Percentiles rank a stretch among this genome's conserved stretches.
Conservation (phyloP, 2,888 invertebrate species). For the Ischnura elegans region DNA sequence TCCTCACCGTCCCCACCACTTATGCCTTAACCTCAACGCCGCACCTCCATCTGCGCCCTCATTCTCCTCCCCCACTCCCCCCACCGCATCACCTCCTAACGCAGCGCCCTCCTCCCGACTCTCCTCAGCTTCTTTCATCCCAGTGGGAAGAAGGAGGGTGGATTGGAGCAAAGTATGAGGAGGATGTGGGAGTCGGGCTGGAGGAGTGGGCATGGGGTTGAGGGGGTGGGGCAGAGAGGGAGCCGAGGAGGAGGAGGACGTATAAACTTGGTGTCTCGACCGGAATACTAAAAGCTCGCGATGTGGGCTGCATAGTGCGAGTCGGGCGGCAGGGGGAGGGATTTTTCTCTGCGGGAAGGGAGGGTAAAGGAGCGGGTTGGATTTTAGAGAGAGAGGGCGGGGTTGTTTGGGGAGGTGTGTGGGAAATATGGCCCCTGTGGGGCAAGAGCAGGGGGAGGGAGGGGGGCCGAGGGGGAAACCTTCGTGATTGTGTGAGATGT, state of each 20-base stretch:
- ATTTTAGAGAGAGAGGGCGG: not conserved
- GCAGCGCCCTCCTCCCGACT: not conserved
- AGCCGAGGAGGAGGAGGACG: not conserved
- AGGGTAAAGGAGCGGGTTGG: not conserved
- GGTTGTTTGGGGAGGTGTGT: not conserved
- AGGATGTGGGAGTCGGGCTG: not conserved
- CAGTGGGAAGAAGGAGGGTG: not conserved
- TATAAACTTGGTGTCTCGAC: conserved; percentile 35
- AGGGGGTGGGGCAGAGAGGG: not conserved
- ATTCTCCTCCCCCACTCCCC: not conserved
- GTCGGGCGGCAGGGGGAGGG: not conserved
- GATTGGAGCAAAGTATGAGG: too few species aligned
- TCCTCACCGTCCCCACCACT: not conserved
- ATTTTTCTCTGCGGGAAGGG: not conserved
- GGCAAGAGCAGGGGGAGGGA: not conserved
- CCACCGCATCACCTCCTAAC: too few species aligned
- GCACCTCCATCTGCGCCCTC: not conserved
- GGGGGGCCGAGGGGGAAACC: not conserved
- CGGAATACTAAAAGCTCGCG: conserved; percentile 50
- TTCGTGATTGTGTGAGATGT: conserved; percentile 3
- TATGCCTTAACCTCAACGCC: not conserved
- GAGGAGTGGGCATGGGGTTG: not conserved
- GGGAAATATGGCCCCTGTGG: not conserved
- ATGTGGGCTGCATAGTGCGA: conserved; percentile 54
- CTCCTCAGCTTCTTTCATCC: not conserved